Percentiles rank a stretch among this genome's conserved stretches.
Evolutionary conservation across 1,140 invertebrate species (phyloP).

Genomic region (Drosophila pseudoobscura): DNA sequence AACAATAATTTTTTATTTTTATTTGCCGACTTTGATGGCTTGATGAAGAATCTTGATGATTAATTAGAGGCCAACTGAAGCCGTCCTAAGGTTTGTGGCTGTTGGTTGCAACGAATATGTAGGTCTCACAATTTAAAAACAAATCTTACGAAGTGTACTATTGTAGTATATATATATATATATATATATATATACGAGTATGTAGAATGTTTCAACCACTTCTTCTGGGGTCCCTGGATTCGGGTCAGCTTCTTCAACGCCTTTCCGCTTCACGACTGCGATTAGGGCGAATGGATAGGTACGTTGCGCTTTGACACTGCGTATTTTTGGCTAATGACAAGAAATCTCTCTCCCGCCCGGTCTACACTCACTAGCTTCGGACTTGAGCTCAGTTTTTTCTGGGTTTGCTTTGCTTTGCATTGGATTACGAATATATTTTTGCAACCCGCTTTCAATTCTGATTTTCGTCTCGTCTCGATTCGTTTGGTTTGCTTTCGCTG

Average conservation of each 20-base stretch:
- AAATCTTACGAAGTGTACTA: no score
- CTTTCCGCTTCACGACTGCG: slow-evolving; percentile 27
- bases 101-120: slow-evolving; percentile 14
- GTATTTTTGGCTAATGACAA: slow-evolving; percentile 57
- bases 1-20: slow-evolving; percentile 26
- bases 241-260: slow-evolving; percentile 10
- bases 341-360: slow-evolving; percentile 28
- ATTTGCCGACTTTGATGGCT: slow-evolving; percentile 22
- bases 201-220: slow-evolving; percentile 6
- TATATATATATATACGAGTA: slow-evolving; percentile 3
- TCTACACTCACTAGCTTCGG: slow-evolving; percentile 18
- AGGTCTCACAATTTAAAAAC: not conserved
- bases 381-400: slow-evolving; percentile 21
- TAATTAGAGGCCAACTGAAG: slow-evolving; percentile 35
- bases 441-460: slow-evolving; percentile 18
- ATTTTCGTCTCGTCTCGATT: slow-evolving; percentile 54
- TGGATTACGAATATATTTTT: slow-evolving; percentile 13
- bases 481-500: slow-evolving; percentile 32
- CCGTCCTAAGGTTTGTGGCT: not conserved
- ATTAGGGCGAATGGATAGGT: slow-evolving; percentile 57
- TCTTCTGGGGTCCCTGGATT: slow-evolving; percentile 17
- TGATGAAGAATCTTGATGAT: slow-evolving; percentile 50
- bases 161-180: no score
- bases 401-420: slow-evolving; percentile 32
- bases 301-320: slow-evolving; percentile 68